Percentiles rank a stretch among this genome's conserved stretches.
Evolutionary conservation across 2,113 vertebrate species (phyloP).

Genomic region (Spea multiplicata): DNA sequence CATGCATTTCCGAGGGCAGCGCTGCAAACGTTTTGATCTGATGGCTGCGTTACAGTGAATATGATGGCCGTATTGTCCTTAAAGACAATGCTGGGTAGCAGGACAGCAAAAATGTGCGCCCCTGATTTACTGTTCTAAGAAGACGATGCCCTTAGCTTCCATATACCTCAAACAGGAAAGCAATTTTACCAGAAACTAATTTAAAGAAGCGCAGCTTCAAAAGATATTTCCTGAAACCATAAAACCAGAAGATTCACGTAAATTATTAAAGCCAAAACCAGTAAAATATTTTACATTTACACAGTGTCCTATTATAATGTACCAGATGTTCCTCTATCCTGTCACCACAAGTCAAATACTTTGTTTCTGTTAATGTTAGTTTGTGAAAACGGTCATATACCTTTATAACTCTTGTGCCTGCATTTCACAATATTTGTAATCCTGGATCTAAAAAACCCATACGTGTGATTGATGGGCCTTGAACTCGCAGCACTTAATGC

Average conservation of each 20-base stretch:
- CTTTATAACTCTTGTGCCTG: not conserved
- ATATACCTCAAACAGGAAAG: no score
- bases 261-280: slow-evolving; percentile 35
- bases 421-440: not conserved
- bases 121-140: no score
- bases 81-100: no score
- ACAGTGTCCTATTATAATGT: slow-evolving; percentile 34
- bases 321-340: slow-evolving; percentile 45
- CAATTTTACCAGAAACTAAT: no score
- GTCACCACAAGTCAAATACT: slow-evolving; percentile 26
- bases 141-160: no score
- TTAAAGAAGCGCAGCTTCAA: slow-evolving; percentile 20
- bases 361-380: not conserved
- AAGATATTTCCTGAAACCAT: slow-evolving; percentile 38
- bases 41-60: no score
- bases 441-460: slow-evolving; percentile 1
- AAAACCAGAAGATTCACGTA: slow-evolving; percentile 35
- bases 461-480: not conserved
- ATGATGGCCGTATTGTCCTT: no score
- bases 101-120: no score
- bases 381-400: slow-evolving; percentile 21
- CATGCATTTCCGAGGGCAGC: no score
- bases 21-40: no score
- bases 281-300: slow-evolving; percentile 43
- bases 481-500: not conserved